Evolutionary conservation across 2,888 invertebrate species (phyloP).

Genomic region (Melinopterus prodromus): DNA sequence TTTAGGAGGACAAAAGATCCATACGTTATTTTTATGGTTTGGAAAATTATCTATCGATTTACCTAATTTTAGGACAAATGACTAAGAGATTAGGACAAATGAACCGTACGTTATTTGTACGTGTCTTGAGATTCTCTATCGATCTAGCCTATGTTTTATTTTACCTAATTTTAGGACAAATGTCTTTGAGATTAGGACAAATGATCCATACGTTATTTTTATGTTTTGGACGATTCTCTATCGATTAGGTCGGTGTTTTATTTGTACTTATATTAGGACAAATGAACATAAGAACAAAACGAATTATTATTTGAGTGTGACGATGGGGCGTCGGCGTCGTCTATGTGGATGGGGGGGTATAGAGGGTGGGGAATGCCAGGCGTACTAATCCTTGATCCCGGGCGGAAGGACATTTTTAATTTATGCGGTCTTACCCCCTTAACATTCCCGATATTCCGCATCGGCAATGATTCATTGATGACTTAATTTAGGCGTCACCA

Average conservation of each 20-base stretch:
- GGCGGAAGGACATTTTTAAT: constrained; percentile 45
- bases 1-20: neutral
- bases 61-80: too few relatives aligned
- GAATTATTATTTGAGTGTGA: too few relatives aligned
- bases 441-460: constrained; percentile 47
- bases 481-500: constrained; percentile 49
- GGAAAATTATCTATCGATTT: too few relatives aligned
- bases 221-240: neutral
- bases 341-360: neutral
- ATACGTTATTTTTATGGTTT: neutral
- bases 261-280: neutral
- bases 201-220: neutral
- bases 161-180: neutral
- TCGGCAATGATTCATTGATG: constrained; percentile 51
- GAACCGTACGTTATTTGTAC: neutral
- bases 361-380: neutral
- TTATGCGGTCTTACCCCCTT: constrained; percentile 48
- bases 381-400: constrained; percentile 5
- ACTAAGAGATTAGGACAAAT: too few relatives aligned
- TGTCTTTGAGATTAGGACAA: neutral
- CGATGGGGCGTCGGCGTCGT: too few relatives aligned
- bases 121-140: neutral
- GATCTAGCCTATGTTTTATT: neutral
- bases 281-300: neutral
- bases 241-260: neutral